A percentile compares a stretch with the other conserved stretches of the same genome.
phyloP scores from a whole-genome alignment of 2,888 invertebrate genomes.

The Ennomos fuscantarius region DNA sequence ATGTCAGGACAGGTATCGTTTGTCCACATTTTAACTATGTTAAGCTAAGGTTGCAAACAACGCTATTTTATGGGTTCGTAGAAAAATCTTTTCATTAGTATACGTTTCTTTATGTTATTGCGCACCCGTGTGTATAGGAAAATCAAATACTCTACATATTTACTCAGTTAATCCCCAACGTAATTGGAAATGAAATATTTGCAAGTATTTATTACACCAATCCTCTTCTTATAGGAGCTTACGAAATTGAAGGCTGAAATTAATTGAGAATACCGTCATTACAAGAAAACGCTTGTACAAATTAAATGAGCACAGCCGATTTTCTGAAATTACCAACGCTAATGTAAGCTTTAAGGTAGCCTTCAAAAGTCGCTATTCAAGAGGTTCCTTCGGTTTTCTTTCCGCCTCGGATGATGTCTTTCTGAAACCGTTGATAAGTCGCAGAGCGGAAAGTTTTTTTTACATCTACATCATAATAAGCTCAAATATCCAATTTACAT shows the following conservation, averaged over 20 bases:
- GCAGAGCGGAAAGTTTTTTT: constrained; percentile 22
- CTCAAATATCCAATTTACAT: constrained; percentile 23
- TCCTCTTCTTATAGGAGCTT: constrained; percentile 15
- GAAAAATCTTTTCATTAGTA: too few relatives aligned
- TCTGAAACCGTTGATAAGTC: constrained; percentile 16
- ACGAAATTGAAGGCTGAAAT: constrained; percentile 12
- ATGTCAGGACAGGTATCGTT: too few relatives aligned
- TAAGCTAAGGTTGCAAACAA: too few relatives aligned
- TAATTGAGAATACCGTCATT: constrained; percentile 12
- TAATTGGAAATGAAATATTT: neutral
- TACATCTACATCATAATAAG: constrained; percentile 25
- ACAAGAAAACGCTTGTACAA: constrained; percentile 14
- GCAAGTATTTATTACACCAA: constrained; percentile 9
- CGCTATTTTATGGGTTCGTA: too few relatives aligned
- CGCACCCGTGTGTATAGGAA: too few relatives aligned
- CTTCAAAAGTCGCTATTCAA: constrained; percentile 10
- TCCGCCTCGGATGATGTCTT: constrained; percentile 9
- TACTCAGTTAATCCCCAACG: neutral
- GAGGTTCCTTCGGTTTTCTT: constrained; percentile 10
- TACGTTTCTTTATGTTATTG: too few relatives aligned
- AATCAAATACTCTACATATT: too few relatives aligned
- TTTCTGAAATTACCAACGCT: constrained; percentile 22
- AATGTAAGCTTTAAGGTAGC: constrained; percentile 18
- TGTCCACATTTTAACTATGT: too few relatives aligned
- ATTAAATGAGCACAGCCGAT: constrained; percentile 17